Conservation (phyloP, 2,888 invertebrate genomes). For the Sinopyrophorus schimmeli region DNA sequence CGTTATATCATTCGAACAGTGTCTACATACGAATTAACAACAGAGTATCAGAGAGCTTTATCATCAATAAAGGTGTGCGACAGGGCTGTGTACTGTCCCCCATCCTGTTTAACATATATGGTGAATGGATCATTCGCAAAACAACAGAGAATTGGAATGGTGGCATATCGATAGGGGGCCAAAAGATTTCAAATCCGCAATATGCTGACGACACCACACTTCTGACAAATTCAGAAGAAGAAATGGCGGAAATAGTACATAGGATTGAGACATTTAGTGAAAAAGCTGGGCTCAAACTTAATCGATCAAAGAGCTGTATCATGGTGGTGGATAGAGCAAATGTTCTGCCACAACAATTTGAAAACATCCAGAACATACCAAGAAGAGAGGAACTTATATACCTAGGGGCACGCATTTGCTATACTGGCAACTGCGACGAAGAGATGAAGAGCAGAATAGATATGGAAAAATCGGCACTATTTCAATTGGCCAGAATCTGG, state of each 20-base stretch:
- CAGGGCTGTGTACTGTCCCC: conserved; percentile 6
- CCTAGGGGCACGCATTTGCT: not conserved
- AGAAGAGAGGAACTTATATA: conserved; percentile 2
- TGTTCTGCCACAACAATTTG: not conserved
- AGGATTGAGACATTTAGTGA: conserved; percentile 4
- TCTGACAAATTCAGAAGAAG: no score
- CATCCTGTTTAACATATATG: conserved; percentile 8
- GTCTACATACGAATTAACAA: no score
- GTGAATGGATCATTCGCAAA: not conserved
- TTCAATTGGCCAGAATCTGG: not conserved
- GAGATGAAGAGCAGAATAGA: conserved; percentile 4
- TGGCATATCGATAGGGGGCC: not conserved
- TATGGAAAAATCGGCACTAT: not conserved
- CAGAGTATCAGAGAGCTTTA: no score
- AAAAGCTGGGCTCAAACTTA: conserved; percentile 7
- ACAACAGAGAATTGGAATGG: no score
- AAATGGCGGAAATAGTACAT: no score
- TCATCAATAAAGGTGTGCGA: no score
- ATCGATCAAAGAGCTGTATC: conserved; percentile 8
- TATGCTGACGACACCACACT: no score
- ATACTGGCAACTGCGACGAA: conserved; percentile 9
- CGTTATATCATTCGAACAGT: conserved; percentile 2
- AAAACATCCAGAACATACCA: not conserved
- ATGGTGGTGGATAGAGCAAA: conserved; percentile 1
- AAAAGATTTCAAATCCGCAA: no score